Conservation (phyloP, 37 sponge, comb jelly and placozoan species). For the Oopsacas minuta region DNA sequence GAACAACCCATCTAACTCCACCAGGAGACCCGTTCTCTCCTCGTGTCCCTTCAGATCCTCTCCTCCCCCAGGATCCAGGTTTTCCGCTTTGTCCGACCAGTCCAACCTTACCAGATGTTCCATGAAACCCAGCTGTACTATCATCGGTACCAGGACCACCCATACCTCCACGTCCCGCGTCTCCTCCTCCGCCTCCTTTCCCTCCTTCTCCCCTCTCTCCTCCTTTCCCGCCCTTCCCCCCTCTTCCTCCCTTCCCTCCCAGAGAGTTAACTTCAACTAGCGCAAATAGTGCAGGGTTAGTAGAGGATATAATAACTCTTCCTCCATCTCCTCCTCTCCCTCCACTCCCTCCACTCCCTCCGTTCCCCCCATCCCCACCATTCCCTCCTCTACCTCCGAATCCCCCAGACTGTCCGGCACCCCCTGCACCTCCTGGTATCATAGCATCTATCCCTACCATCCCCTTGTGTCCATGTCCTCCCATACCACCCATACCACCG, state of each 20-base stretch:
- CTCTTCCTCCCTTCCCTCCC: background rate
- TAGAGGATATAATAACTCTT: background rate
- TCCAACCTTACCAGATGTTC: background rate
- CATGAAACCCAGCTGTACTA: constrained; percentile 1
- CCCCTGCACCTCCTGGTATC: background rate
- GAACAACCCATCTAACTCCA: constrained; percentile 35
- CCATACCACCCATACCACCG: constrained; percentile 33
- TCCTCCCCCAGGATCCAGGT: background rate
- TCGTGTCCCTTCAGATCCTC: constrained; percentile 26
- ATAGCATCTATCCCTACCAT: constrained; percentile 19
- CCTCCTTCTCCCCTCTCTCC: constrained; percentile 20
- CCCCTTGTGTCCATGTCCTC: background rate
- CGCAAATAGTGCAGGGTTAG: background rate
- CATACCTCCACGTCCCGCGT: background rate
- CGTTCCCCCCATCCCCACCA: constrained; percentile 4
- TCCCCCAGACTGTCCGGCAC: background rate
- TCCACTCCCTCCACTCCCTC: background rate
- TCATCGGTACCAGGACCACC: background rate
- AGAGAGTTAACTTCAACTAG: background rate
- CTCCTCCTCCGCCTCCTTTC: background rate
- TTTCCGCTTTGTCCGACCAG: background rate
- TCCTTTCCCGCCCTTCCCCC: background rate
- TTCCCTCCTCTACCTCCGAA: background rate
- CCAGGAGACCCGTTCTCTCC: constrained; percentile 26
- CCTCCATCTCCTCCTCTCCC: background rate